phyloP scores from a whole-genome alignment of 2,797 vertebrate species.

The Steatocranus sp. region DNA sequence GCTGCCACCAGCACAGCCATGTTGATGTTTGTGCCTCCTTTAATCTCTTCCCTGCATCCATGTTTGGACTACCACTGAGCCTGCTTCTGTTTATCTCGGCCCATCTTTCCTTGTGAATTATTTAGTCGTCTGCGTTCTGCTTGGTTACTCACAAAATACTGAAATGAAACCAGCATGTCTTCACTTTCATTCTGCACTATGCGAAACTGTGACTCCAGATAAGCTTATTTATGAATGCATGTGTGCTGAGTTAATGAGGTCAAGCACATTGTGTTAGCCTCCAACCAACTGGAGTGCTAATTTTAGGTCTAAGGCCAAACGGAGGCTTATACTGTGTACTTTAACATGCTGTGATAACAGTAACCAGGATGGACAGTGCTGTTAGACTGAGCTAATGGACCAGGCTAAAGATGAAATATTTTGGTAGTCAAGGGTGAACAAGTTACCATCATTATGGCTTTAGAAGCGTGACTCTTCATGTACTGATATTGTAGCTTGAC shows the following conservation, averaged over 20 bases:
- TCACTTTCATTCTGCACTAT: neutral
- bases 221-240: slow-evolving; percentile 14
- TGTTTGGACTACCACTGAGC: neutral
- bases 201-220: slow-evolving; percentile 12
- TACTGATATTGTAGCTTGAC: neutral
- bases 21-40: neutral
- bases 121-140: slow-evolving; percentile 11
- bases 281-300: slow-evolving; percentile 34
- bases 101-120: slow-evolving; percentile 15
- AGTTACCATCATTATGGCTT: neutral
- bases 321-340: slow-evolving; percentile 9
- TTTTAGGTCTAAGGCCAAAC: slow-evolving; percentile 34
- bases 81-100: neutral
- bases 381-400: slow-evolving; percentile 44
- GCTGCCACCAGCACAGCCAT: neutral
- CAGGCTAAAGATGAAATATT: slow-evolving; percentile 20
- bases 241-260: slow-evolving; percentile 59
- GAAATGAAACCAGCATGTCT: slow-evolving; percentile 8
- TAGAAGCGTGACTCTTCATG: neutral
- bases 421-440: slow-evolving; percentile 8
- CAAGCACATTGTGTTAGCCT: slow-evolving; percentile 46
- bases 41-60: neutral
- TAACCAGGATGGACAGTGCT: slow-evolving; percentile 37
- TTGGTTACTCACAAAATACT: neutral
- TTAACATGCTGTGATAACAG: neutral